phyloP scores from a whole-genome alignment of 2,888 invertebrate genomes.

The Eulithis prunata region DNA sequence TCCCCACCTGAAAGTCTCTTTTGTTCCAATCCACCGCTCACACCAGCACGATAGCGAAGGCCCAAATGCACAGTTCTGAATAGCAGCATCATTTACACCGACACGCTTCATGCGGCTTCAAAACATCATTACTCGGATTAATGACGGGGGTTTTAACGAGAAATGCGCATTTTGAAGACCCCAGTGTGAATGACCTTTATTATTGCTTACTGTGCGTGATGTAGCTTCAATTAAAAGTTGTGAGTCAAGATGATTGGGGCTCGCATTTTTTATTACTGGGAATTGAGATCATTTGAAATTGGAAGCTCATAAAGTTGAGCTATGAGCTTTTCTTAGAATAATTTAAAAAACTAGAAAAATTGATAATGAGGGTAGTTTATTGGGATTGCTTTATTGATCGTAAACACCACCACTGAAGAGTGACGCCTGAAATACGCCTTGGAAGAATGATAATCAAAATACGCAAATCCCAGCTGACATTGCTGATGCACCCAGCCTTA shows the following conservation, averaged over 20 bases:
- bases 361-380: too few relatives aligned
- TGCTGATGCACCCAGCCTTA: too few relatives aligned
- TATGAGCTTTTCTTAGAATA: too few relatives aligned
- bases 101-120: constrained; percentile 3
- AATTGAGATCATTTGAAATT: neutral
- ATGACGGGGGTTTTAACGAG: constrained; percentile 14
- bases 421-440: too few relatives aligned
- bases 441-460: too few relatives aligned
- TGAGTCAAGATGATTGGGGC: constrained; percentile 7
- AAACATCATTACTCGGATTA: constrained; percentile 20
- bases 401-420: too few relatives aligned
- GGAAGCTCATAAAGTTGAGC: neutral
- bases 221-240: constrained; percentile 15
- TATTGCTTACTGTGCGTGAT: constrained; percentile 8
- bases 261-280: neutral
- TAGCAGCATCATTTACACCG: constrained; percentile 20
- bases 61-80: constrained; percentile 13
- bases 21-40: neutral
- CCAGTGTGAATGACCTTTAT: constrained; percentile 4
- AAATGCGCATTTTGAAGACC: constrained; percentile 14
- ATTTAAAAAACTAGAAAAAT: too few relatives aligned
- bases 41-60: constrained; percentile 3
- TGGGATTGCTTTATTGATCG: too few relatives aligned
- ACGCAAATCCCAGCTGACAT: too few relatives aligned
- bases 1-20: neutral